These are phyloP conservation scores for Tupaia chinensis DNA, from an alignment of 2,113 vertebrate species.

Conservation along the genomic window DNA sequence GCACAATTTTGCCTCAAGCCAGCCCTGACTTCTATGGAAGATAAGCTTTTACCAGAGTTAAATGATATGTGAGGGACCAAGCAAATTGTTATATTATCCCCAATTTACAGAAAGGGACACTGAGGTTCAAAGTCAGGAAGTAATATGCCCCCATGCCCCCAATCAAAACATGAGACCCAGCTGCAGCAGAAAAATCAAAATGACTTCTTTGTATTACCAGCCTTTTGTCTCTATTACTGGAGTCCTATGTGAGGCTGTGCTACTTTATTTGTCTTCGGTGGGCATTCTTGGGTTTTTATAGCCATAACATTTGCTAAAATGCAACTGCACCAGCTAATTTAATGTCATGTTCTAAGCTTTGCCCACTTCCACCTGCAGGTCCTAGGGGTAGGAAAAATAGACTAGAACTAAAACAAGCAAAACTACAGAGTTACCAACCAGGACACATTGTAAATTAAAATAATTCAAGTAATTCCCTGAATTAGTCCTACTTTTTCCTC, in stretches of 20 bases:
- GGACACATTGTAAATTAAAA: not conserved
- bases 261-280: not conserved
- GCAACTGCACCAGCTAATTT: not conserved
- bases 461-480: not conserved
- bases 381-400: not conserved
- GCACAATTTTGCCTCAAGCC: not conserved
- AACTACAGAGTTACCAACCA: not conserved
- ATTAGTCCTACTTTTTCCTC: not conserved
- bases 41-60: not conserved
- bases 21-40: not conserved
- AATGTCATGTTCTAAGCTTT: not conserved
- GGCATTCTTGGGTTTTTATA: not conserved
- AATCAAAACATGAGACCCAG: not conserved
- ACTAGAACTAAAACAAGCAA: conserved; percentile 9
- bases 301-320: not conserved
- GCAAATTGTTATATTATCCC: not conserved
- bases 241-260: not conserved
- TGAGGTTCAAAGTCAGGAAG: conserved; percentile 15
- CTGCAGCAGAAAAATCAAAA: not conserved
- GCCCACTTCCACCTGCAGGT: not conserved
- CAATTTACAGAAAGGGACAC: not conserved
- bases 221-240: not conserved
- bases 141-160: no score
- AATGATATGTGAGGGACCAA: not conserved
- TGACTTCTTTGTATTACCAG: not conserved